Evolutionary conservation across 2,113 vertebrate species (phyloP), one percentile per base, ranked within the genome.

Genomic region (Microtus richardsoni): DNA sequence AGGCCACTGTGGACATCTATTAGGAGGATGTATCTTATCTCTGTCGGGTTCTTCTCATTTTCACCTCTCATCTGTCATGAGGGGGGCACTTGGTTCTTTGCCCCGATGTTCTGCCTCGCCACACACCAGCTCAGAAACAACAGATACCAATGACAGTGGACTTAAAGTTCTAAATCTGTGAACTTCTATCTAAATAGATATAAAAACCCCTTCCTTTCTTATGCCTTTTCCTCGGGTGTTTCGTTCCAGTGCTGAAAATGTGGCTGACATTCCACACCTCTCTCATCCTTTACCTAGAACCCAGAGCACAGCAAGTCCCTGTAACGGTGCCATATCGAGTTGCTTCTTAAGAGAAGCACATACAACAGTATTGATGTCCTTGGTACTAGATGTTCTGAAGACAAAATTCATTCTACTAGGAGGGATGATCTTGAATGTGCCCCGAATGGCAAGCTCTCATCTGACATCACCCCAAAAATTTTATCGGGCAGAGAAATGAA

Each of bases 301-400:
- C 70, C 13, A 17, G 26, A 49, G 41, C 17, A 62, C 9, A 39
- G 33, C 30, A 24, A 22, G 68, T 13, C 30, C 22, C 88, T 62
- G 4, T 12, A 44, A 64, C 10, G 54, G 22, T 36, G 19, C 12
- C 54, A 19, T 58, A 9, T 80, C 41, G 7, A 83, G 36, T 28
- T 94, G 36, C 60, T 71, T 93, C 26, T 19, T 54, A 39, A 82
- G 36, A 47, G 79, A 49, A 80, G 12, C 14, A 47, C 22, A 7
- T 13, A 47, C 68, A 66, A 10, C 5, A 22, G 36, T 47, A 44
- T 60, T 26, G 64, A 39, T 36, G 85, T 19, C 11, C 64, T 30
- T 88, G 28, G 66, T 74, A 21, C n/a, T 78, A 0, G 79, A n/a
- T n/a, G 54, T 88, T 96, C 96, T 90, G 70, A 70, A 91, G 79